A percentile compares a stretch with the other conserved stretches of the same genome.
phyloP scores from a whole-genome alignment of 2,797 vertebrate species.

The Pipistrellus kuhlii region DNA sequence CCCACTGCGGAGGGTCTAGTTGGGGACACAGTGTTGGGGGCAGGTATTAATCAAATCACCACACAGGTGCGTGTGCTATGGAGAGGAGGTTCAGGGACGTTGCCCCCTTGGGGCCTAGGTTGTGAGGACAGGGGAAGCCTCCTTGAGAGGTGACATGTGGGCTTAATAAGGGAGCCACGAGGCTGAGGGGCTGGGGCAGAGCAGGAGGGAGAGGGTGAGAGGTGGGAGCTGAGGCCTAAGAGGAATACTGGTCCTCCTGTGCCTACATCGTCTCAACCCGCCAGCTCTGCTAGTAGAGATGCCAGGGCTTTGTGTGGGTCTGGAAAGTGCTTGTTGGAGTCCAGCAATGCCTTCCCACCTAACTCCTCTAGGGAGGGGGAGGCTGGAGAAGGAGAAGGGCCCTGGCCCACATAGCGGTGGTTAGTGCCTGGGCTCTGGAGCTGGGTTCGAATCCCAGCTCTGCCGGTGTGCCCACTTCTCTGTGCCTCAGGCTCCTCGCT shows the following conservation, averaged over 20 bases:
- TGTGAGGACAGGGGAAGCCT: not conserved
- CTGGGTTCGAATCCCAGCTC: not conserved
- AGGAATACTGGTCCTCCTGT: not conserved
- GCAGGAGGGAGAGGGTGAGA: not conserved
- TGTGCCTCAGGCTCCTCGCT: not conserved
- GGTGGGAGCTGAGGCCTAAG: not conserved
- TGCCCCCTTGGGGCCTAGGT: not conserved
- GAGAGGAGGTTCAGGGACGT: not conserved
- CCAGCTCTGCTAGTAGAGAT: not conserved
- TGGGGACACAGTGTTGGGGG: not conserved
- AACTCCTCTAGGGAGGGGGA: not conserved
- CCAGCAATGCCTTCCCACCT: not conserved
- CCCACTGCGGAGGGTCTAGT: not conserved
- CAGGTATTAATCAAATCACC: not conserved
- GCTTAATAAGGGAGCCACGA: not conserved
- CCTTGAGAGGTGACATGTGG: not conserved
- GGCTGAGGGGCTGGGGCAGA: not conserved
- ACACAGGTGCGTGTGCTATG: not conserved
- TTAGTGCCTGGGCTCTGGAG: not conserved
- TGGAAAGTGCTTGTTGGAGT: not conserved
- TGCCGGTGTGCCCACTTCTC: not conserved
- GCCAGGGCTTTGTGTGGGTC: not conserved
- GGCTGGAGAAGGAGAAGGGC: not conserved
- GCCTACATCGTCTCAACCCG: fast-evolving
- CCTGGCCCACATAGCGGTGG: not conserved